A percentile compares a stretch with the other conserved stretches of the same genome.
Conservation (phyloP, 2,113 vertebrate species). For the Hippotragus niger region DNA sequence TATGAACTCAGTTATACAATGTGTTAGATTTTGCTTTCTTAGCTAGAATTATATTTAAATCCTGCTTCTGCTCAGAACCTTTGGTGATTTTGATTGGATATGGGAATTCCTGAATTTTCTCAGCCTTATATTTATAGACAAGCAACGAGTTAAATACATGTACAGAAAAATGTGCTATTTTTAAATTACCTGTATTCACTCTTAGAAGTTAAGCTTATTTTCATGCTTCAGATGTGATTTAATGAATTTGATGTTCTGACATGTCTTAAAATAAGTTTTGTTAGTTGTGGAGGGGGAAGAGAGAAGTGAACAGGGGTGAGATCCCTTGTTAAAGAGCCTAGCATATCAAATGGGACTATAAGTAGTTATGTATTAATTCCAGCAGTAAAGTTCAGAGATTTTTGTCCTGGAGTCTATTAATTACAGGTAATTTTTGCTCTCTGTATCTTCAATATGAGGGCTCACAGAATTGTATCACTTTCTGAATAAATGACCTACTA, state of each 20-base stretch:
- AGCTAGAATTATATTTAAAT: neutral
- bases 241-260: neutral
- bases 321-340: neutral
- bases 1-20: neutral
- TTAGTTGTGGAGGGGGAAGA: neutral
- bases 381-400: neutral
- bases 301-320: neutral
- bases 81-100: neutral
- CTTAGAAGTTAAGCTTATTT: neutral
- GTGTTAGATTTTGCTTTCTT: neutral
- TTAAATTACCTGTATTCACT: neutral
- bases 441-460: neutral
- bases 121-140: neutral
- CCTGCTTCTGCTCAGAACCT: neutral
- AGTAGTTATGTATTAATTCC: neutral
- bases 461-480: neutral
- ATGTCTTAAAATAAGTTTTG: neutral
- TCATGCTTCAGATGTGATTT: neutral
- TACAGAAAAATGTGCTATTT: neutral
- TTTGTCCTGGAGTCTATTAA: neutral
- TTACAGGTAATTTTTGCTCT: neutral
- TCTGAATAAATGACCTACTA: neutral
- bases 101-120: neutral
- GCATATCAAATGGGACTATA: neutral
- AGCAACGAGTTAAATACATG: neutral